Percentiles rank a stretch among this genome's conserved stretches.
These are phyloP conservation scores for Chanos chanos DNA, from an alignment of 2,797 vertebrate species.

Conservation along the genomic window DNA sequence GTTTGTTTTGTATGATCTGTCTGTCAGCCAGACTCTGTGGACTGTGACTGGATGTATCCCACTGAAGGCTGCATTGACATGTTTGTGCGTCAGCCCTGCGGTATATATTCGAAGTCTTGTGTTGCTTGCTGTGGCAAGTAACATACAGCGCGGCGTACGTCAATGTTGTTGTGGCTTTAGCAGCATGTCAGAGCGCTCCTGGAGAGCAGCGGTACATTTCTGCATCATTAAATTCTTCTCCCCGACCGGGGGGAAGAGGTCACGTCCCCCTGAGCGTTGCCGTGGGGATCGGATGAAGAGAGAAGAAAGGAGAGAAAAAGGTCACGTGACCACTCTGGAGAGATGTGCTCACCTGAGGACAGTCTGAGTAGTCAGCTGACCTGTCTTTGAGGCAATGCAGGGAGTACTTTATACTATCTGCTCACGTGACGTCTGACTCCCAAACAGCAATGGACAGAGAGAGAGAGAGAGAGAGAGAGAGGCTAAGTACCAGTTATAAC, in stretches of 20 bases:
- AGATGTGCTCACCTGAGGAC: background rate
- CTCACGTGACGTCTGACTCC: slow-evolving; percentile 23
- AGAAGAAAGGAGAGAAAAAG: background rate
- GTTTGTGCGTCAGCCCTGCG: too few species aligned
- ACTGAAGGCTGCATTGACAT: too few species aligned
- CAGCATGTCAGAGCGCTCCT: background rate
- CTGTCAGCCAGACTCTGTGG: background rate
- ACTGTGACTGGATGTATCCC: too few species aligned
- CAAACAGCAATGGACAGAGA: background rate
- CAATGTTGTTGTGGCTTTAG: background rate
- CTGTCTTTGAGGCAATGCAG: background rate
- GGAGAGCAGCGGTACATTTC: background rate
- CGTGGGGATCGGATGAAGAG: background rate
- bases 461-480: background rate
- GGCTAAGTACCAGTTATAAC: too few species aligned
- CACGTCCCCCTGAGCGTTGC: background rate
- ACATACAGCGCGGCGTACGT: too few species aligned
- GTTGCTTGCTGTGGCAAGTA: too few species aligned
- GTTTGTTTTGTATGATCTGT: background rate
- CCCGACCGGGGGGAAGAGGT: background rate
- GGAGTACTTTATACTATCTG: slow-evolving; percentile 7
- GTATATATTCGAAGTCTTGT: too few species aligned
- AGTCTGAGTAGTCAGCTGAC: slow-evolving; percentile 13
- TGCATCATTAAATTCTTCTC: slow-evolving; percentile 8
- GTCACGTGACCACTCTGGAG: slow-evolving; percentile 5